These are phyloP conservation scores for Corydoras sp. DNA, from an alignment of 2,113 vertebrate species.

Conservation along the genomic window DNA sequence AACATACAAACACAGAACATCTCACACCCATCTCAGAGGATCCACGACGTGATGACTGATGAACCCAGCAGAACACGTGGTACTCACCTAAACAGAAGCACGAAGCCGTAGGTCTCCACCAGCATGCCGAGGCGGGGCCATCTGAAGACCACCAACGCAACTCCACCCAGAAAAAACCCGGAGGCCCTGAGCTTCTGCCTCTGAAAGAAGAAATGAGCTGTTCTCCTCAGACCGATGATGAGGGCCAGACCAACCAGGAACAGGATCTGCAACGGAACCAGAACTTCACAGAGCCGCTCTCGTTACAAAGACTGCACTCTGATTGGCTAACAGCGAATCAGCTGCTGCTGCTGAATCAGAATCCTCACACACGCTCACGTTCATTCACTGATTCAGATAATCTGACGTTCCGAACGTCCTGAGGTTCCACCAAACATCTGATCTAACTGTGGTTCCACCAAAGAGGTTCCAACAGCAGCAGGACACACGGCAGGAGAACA, in stretches of 20 bases:
- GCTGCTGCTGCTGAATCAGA: no score
- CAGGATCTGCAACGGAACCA: conserved; percentile 65
- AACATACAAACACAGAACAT: background rate
- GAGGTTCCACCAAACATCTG: no score
- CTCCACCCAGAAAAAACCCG: conserved; percentile 80
- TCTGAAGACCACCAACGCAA: conserved; percentile 72
- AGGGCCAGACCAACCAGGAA: conserved; percentile 76
- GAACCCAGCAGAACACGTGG: background rate
- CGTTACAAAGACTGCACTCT: no score
- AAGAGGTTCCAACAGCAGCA: no score
- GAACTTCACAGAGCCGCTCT: no score
- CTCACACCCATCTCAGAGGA: no score
- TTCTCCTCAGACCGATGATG: conserved; percentile 78
- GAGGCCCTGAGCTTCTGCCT: conserved; percentile 75
- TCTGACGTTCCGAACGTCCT: no score
- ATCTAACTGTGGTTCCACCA: no score
- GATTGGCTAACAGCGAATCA: no score
- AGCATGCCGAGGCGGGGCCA: conserved; percentile 84
- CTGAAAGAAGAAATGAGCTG: conserved; percentile 82
- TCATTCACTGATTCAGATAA: no score
- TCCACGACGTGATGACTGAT: background rate
- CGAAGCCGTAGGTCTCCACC: conserved; percentile 79
- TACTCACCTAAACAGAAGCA: conserved; percentile 77
- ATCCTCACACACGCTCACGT: no score
- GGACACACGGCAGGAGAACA: no score